Base-by-base conservation (phyloP, 2,888 invertebrate genomes). In the Phrixothrix hirtus region DNA sequence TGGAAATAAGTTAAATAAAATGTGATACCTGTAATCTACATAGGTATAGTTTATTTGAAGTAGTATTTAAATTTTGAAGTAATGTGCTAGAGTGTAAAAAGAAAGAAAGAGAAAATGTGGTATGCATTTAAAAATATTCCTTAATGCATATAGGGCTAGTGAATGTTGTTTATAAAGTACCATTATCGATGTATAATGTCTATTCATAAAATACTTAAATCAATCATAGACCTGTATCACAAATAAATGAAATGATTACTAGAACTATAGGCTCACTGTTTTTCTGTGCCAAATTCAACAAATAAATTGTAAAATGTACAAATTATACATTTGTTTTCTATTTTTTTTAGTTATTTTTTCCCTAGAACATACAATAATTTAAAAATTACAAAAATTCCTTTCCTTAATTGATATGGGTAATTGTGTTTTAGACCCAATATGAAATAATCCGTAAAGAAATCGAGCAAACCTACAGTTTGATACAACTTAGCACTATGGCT, bases 251-350 rank as follows among this genome's bases (percentile, higher is more conserved):
- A 66, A 68, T 65, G 64, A 65, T 64, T 68, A 69, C 66, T 75
- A 73, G 73, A 64, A 65, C 65, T 52, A 71, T 74, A 75, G 73
- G 73, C 74, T 76, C 75, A 75, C 71, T 75, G 74, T 75, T 75
- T 21, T 75, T 73, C 73, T 76, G 76, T 76, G 76, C 76, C 76
- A 76, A 76, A 76, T 71, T 75, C 67, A 69, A 71, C 58, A 63
- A 73, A 71, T 69, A 72, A 73, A 71, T 63, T 69, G 68, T 70
- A 67, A 70, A 72, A 69, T 66, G 66, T 66, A 66, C 66, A 65
- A 65, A 65, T 64, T 55, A 62, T 57, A 29, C 7, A 13, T 4
- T 27, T 25, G 45, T 50, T 50, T 51, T 21, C 21, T 37, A 37
- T 37, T 37, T 37, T 13, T 11, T 10, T 29, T 10, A 25, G 25